Conservation (phyloP, 2,888 invertebrate genomes). For the Empis livida region DNA sequence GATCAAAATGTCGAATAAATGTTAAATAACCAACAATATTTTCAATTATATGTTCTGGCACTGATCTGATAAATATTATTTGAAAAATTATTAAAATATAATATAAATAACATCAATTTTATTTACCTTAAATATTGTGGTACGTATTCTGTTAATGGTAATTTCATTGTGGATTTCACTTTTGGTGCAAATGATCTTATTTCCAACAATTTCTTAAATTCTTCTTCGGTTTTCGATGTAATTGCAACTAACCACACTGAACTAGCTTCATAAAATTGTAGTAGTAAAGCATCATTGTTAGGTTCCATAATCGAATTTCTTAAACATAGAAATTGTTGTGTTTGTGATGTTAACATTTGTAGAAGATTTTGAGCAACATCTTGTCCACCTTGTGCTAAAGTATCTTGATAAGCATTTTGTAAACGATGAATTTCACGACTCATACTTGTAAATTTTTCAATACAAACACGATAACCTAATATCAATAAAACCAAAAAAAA, state of each 20-base stretch:
- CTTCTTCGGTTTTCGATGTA: slow-evolving; percentile 42
- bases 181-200: slow-evolving; percentile 47
- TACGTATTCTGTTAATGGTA: slow-evolving; percentile 50
- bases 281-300: slow-evolving; percentile 51
- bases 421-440: slow-evolving; percentile 60
- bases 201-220: slow-evolving; percentile 23
- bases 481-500: too few relatives aligned
- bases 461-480: slow-evolving; percentile 50
- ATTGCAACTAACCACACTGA: slow-evolving; percentile 78
- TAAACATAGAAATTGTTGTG: slow-evolving; percentile 52
- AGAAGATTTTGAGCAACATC: slow-evolving; percentile 50
- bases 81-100: slow-evolving; percentile 11
- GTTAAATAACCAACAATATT: slow-evolving; percentile 73
- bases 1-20: slow-evolving; percentile 54
- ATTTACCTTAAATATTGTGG: slow-evolving; percentile 54
- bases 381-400: slow-evolving; percentile 42
- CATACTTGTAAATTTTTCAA: slow-evolving; percentile 50
- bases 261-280: slow-evolving; percentile 68
- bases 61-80: too few relatives aligned
- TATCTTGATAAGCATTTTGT: slow-evolving; percentile 60
- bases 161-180: slow-evolving; percentile 38
- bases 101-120: not conserved
- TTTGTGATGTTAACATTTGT: slow-evolving; percentile 50
- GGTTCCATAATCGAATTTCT: slow-evolving; percentile 67
- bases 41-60: slow-evolving; percentile 84